These are phyloP conservation scores for Plutella xylostella DNA, from an alignment of 2,888 invertebrate genomes.

Conservation along the genomic window DNA sequence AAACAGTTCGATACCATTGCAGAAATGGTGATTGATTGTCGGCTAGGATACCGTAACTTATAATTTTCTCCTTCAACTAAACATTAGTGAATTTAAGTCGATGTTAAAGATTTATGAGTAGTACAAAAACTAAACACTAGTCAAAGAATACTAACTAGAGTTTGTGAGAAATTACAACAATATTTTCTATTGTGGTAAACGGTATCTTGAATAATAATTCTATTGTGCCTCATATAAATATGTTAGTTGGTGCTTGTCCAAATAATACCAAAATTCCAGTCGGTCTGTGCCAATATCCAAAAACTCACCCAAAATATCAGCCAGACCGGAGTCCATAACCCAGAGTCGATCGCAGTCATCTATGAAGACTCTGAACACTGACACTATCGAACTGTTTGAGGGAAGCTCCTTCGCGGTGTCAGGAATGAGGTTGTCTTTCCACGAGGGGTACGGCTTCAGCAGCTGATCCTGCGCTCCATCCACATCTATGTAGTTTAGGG, in stretches of 20 bases:
- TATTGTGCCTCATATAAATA: no score
- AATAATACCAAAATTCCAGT: no score
- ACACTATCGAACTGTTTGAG: conserved; percentile 74
- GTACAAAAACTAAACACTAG: neutral
- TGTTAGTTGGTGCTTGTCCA: no score
- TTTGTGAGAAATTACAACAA: neutral
- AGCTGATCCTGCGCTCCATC: conserved; percentile 75
- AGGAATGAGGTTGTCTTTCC: conserved; percentile 82
- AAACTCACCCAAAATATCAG: conserved; percentile 79
- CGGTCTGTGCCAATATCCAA: no score
- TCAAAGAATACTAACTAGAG: neutral
- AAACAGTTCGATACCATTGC: neutral
- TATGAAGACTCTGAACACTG: conserved; percentile 78
- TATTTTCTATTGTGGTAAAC: neutral
- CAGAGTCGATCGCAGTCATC: conserved; percentile 85
- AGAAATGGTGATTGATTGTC: no score
- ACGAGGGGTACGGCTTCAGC: conserved; percentile 81
- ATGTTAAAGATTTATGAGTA: no score
- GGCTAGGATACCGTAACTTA: no score
- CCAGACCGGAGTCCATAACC: conserved; percentile 84
- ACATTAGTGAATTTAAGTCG: no score
- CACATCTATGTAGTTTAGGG: conserved; percentile 75
- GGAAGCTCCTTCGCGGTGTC: conserved; percentile 51
- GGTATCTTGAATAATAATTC: no score
- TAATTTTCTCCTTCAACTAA: no score